phyloP scores from a whole-genome alignment of 1,140 invertebrate genomes.

The Drosophila takahashii region DNA sequence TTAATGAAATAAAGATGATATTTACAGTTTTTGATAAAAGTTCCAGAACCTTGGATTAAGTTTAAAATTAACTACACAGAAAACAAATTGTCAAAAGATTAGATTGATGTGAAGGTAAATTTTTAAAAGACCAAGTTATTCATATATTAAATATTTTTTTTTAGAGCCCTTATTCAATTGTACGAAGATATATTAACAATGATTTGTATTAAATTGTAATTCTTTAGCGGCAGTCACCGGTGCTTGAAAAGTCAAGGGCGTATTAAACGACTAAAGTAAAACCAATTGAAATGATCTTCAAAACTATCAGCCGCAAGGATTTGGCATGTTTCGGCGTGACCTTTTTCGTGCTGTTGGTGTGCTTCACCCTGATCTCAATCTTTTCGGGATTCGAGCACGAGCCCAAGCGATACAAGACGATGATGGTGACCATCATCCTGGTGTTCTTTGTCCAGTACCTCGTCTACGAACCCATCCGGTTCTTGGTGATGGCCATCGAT shows the following conservation, averaged over 20 bases:
- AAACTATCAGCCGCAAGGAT: background rate
- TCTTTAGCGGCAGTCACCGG: background rate
- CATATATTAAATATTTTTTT: too few species aligned
- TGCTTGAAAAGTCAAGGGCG: too few species aligned
- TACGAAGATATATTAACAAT: too few species aligned
- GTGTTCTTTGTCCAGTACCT: slow-evolving; percentile 26
- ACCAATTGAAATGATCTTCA: background rate
- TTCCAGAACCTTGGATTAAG: too few species aligned
- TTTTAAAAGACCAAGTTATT: too few species aligned
- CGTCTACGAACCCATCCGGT: slow-evolving; percentile 39
- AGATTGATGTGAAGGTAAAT: too few species aligned
- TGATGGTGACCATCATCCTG: slow-evolving; percentile 36
- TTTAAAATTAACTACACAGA: too few species aligned
- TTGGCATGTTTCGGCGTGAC: slow-evolving; percentile 1
- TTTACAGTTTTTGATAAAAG: too few species aligned
- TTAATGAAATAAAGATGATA: background rate
- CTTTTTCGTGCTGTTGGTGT: background rate
- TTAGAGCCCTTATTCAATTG: too few species aligned
- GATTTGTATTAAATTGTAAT: too few species aligned
- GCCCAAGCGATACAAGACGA: slow-evolving; percentile 14
- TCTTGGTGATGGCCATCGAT: slow-evolving; percentile 36
- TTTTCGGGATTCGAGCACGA: slow-evolving; percentile 51
- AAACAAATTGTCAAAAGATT: too few species aligned
- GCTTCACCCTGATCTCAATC: background rate
- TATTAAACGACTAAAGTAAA: too few species aligned